Evolutionary conservation across 1,140 invertebrate species (phyloP), one percentile per base, ranked within the genome.

Genomic region (Antheraea pernyi): DNA sequence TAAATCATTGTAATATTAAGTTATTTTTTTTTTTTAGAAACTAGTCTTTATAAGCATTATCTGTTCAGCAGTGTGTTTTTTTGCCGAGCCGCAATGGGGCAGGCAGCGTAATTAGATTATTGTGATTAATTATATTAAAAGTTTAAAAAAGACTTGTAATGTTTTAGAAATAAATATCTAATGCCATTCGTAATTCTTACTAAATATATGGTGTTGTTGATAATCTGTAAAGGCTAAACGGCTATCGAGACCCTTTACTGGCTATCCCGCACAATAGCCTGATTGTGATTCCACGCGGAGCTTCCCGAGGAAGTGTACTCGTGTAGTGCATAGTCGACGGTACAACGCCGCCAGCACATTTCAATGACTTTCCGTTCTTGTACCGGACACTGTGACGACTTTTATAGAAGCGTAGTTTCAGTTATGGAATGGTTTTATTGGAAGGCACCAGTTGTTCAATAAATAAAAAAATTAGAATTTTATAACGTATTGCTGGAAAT

Each of bases 271-370:
- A 65, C 64, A 65, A 65, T 65, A 39, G 39, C 64, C 18, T 46
- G 64, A 65, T 65, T 65, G 64, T 65, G 39, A 65, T 65, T 65
- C 64, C 10, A 19, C 16, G 46, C 46, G 64, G 19, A 19, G 64
- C 64, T 10, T 22, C 18, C 18, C 19, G 37, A 46, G 64, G 64
- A 65, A 65, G 64, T 65, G 64, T 65, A 65, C 39, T 46, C 64
- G 42, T 65, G 64, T 65, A 22, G 64, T 65, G 22, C 11, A 39
- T 18, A 7, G 64, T 46, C 64, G 37, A 53, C 46, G 11, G 13
- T 6, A 42, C 39, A 9, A 11, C 39, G 39, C 39, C 39, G 46
- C 46, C 46, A 13, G 13, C 46, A 16, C 46, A 53, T 53, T 30
- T 53, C 46, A 13, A 53, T 53, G 46, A 53, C 46, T 53, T 53